A percentile compares a stretch with the other conserved stretches of the same genome.
These are phyloP conservation scores for Diarsia brunnea DNA, from an alignment of 2,888 invertebrate genomes.

Conservation along the genomic window DNA sequence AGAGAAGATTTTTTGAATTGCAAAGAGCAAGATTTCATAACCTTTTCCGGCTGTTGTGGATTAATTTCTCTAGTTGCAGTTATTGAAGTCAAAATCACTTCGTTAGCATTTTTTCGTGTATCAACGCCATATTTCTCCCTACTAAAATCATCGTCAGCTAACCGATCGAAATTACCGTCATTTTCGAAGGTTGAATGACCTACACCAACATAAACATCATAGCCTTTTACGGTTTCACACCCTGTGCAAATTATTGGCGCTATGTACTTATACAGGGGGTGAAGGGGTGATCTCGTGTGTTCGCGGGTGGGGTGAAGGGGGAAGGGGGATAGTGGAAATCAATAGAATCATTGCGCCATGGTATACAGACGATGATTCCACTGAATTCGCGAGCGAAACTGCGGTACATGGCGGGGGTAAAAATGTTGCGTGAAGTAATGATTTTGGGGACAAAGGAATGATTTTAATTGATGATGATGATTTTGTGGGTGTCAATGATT, in stretches of 20 bases:
- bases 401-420: slow-evolving; percentile 13
- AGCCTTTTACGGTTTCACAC: slow-evolving; percentile 67
- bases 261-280: slow-evolving; percentile 66
- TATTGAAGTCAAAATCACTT: not conserved
- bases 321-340: slow-evolving; percentile 81
- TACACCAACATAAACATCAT: slow-evolving; percentile 63
- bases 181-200: slow-evolving; percentile 64
- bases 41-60: not conserved
- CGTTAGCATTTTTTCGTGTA: not conserved
- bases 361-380: slow-evolving; percentile 79
- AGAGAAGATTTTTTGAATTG: not conserved
- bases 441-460: slow-evolving; percentile 22
- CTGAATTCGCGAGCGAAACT: slow-evolving; percentile 59
- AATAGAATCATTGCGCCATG: slow-evolving; percentile 87
- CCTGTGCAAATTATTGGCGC: slow-evolving; percentile 66
- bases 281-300: slow-evolving; percentile 67
- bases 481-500: not conserved
- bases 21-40: no score
- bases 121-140: fast-evolving
- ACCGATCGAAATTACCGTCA: slow-evolving; percentile 44
- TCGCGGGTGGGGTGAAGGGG: slow-evolving; percentile 61
- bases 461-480: slow-evolving; percentile 25
- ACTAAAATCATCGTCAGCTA: not conserved
- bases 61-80: no score
- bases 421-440: slow-evolving; percentile 32